Evolutionary conservation across 2,888 invertebrate genomes (phyloP), one percentile per base, ranked within the genome.

Genomic region (Junonia oenone): DNA sequence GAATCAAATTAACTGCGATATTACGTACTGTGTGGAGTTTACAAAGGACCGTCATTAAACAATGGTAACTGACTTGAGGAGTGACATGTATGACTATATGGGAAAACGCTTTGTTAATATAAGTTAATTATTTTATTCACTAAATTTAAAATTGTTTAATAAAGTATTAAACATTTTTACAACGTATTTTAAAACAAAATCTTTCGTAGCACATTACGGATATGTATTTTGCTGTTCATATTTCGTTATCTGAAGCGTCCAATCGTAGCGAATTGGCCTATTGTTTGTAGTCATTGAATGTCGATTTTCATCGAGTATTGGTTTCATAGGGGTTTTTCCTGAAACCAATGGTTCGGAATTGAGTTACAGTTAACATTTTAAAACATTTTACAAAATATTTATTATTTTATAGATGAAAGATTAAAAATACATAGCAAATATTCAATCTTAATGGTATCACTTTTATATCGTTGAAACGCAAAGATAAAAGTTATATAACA

Each of bases 1-100:
- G 76, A 79, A 67, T 70, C 64, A 71, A 70, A 77, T 76, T 75
- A 73, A 71, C 72, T 70, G 67, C 66, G 70, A 71, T 75, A 76
- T 79, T 76, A 78, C 2, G 2, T n/a, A n/a, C 31, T 33, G 31
- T 33, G 31, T 11, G 58, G 64, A 61, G 64, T 65, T 64, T 64
- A 68, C 66, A 75, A 76, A 72, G 68, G 70, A 65, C 53, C 67
- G 68, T 73, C 73, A 73, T 80, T 81, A 77, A 79, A 22, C 22
- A 22, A 22, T 22, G 22, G 72, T 67, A 67, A 66, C 60, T 50
- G 66, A 63, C 67, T 68, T 68, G 70, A 64, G 63, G 63, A 63
- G 67, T 74, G 72, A 74, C 71, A 67, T 71, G 68, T 69, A 33
- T 2, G 72, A 67, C 67, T 22, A 22, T 3, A 5, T 22, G 68